Evolutionary conservation across 2,888 invertebrate genomes (phyloP).

Genomic region (Lysandra bellargus): DNA sequence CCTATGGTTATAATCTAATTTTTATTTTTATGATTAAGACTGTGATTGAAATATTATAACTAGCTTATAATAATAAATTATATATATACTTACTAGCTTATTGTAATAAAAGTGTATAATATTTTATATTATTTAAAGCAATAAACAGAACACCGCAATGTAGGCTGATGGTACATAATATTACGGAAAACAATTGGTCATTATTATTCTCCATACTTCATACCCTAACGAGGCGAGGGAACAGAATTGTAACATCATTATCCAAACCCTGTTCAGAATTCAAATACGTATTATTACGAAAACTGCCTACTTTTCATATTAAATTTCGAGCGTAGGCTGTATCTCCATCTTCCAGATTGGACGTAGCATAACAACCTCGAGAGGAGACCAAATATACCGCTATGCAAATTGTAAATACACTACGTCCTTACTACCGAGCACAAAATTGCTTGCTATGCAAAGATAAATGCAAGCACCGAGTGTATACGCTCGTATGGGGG

Average conservation of each 20-base stretch:
- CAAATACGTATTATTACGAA: slow-evolving; percentile 42
- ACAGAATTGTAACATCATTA: slow-evolving; percentile 36
- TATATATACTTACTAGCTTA: too few species aligned
- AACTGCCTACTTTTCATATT: slow-evolving; percentile 41
- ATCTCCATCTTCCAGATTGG: slow-evolving; percentile 43
- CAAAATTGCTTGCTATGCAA: slow-evolving; percentile 46
- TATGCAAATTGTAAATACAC: slow-evolving; percentile 46
- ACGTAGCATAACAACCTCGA: slow-evolving; percentile 44
- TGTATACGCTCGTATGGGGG: slow-evolving; percentile 40
- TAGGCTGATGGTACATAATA: neutral
- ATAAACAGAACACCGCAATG: neutral
- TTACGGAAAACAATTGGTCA: neutral
- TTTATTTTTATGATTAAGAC: too few species aligned
- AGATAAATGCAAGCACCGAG: slow-evolving; percentile 44
- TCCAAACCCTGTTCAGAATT: slow-evolving; percentile 41
- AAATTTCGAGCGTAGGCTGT: slow-evolving; percentile 43
- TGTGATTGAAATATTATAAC: too few species aligned
- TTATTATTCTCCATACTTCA: slow-evolving; percentile 36
- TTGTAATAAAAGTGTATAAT: too few species aligned
- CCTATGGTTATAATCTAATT: too few species aligned
- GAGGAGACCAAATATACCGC: slow-evolving; percentile 45
- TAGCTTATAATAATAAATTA: too few species aligned
- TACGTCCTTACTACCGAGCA: slow-evolving; percentile 42
- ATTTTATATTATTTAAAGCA: neutral
- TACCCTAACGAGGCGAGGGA: slow-evolving; percentile 25